These are phyloP conservation scores for Sinella curviseta DNA, from an alignment of 1,140 invertebrate species.

Conservation along the genomic window DNA sequence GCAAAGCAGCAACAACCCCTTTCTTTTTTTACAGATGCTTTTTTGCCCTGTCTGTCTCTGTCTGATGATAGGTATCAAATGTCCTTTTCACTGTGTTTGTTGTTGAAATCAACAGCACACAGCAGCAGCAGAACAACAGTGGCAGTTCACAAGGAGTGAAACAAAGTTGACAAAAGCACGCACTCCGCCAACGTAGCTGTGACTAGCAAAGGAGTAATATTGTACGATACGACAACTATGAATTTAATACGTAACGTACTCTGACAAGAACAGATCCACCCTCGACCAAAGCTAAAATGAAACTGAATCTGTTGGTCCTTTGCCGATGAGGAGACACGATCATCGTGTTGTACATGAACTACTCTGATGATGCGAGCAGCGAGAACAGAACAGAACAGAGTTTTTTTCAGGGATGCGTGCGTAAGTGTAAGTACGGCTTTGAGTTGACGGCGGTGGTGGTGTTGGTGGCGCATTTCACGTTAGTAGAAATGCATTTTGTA, in stretches of 20 bases:
- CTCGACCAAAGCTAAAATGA: constrained; percentile 15
- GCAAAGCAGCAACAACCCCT: background rate
- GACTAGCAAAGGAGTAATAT: too few species aligned
- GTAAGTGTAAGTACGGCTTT: background rate
- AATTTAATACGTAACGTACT: too few species aligned
- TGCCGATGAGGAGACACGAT: background rate
- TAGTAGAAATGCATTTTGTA: too few species aligned
- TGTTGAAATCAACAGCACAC: background rate
- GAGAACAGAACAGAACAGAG: too few species aligned
- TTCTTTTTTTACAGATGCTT: background rate
- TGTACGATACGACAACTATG: too few species aligned
- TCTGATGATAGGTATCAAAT: constrained; percentile 1
- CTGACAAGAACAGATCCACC: background rate
- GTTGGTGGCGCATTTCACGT: too few species aligned
- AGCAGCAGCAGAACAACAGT: background rate
- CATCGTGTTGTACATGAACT: background rate
- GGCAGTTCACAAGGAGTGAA: background rate
- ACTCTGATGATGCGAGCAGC: background rate
- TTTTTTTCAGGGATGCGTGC: background rate
- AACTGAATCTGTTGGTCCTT: constrained; percentile 9
- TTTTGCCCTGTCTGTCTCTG: background rate
- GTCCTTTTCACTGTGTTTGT: background rate
- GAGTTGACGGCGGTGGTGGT: too few species aligned
- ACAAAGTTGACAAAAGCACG: background rate
- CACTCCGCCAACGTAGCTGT: background rate